Evolutionary conservation across 2,888 invertebrate species (phyloP).

Genomic region (Metopia argyrocephala): DNA sequence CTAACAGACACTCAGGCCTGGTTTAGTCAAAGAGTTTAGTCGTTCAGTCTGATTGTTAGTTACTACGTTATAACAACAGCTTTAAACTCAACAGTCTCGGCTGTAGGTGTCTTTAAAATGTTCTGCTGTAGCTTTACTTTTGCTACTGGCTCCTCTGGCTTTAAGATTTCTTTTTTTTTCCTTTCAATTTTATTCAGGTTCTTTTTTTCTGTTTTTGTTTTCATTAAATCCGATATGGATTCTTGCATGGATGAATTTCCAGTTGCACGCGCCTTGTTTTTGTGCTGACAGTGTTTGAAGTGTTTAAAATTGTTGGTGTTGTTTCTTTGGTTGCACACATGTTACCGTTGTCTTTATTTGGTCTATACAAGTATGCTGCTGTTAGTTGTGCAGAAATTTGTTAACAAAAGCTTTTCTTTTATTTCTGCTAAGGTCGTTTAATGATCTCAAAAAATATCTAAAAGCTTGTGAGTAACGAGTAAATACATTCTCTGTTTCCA

Average conservation of each 20-base stretch:
- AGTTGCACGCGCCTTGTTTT: slow-evolving; percentile 57
- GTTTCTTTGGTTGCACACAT: slow-evolving; percentile 54
- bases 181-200: slow-evolving; percentile 56
- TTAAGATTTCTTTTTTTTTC: slow-evolving; percentile 51
- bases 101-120: slow-evolving; percentile 43
- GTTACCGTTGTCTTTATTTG: slow-evolving; percentile 58
- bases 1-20: slow-evolving; percentile 15
- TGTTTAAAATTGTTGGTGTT: slow-evolving; percentile 13
- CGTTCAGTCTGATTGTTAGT: slow-evolving; percentile 6
- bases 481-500: too few species aligned
- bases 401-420: slow-evolving; percentile 37
- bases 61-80: not conserved
- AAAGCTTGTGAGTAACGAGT: not conserved
- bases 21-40: slow-evolving; percentile 5
- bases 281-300: not conserved
- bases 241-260: slow-evolving; percentile 33
- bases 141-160: slow-evolving; percentile 2
- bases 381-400: slow-evolving; percentile 37
- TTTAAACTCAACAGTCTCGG: slow-evolving; percentile 20
- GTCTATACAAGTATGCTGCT: slow-evolving; percentile 29
- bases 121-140: not conserved
- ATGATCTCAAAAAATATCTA: slow-evolving; percentile 47
- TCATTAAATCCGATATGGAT: not conserved
- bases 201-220: slow-evolving; percentile 1
- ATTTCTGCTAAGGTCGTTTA: slow-evolving; percentile 62